These are phyloP conservation scores for Eilema depressum DNA, from an alignment of 2,888 invertebrate species.

Conservation along the genomic window DNA sequence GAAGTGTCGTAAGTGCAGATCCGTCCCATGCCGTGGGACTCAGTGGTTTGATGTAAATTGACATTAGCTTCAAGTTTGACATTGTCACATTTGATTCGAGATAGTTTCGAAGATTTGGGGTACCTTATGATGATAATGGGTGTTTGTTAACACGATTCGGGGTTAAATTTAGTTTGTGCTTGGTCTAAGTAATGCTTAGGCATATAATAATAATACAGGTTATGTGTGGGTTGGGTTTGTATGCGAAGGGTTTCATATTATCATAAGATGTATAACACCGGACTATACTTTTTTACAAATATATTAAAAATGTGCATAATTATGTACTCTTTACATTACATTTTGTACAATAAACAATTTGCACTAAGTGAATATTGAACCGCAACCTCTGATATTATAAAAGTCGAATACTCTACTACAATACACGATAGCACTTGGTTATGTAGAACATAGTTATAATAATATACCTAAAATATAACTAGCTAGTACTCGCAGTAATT, in stretches of 20 bases:
- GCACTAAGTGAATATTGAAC: too few species aligned
- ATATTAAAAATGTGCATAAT: too few species aligned
- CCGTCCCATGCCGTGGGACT: neutral
- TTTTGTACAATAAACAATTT: too few species aligned
- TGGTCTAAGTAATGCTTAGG: neutral
- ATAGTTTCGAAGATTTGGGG: constrained; percentile 24
- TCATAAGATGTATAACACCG: too few species aligned
- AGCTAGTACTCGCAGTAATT: neutral
- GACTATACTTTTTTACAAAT: too few species aligned
- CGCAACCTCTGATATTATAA: too few species aligned
- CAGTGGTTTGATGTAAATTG: constrained; percentile 45
- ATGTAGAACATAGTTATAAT: too few species aligned
- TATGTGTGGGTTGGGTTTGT: neutral
- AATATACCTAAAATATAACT: too few species aligned
- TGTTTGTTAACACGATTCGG: constrained; percentile 8
- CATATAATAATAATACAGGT: neutral
- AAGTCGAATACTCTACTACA: too few species aligned
- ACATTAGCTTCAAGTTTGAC: constrained; percentile 46
- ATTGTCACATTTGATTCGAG: constrained; percentile 20
- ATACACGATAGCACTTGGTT: too few species aligned
- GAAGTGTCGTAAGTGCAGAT: constrained; percentile 19
- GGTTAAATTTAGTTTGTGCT: neutral
- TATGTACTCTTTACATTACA: too few species aligned
- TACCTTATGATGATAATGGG: constrained; percentile 9
- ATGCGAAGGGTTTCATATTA: too few species aligned